Evolutionary conservation across 2,888 invertebrate species (phyloP), one percentile per base, ranked within the genome.

Genomic region (Chaetogeoica ovagalla): DNA sequence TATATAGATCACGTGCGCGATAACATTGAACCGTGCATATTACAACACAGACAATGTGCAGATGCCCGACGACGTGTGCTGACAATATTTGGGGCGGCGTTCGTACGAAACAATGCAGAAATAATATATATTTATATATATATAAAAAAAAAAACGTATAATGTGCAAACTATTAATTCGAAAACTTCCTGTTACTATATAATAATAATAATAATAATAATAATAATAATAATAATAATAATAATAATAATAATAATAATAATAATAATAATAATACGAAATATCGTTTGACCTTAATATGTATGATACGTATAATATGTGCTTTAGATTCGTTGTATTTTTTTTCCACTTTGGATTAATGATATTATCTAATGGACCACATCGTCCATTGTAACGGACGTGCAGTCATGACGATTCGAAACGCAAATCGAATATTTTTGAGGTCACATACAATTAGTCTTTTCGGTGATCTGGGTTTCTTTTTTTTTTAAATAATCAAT

Each of bases 61-160:
- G 57, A 65, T 65, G 74, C 21, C 74, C 55, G 55, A 17, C n/a
- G 1, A 17, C 19, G 21, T 75, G 74, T 75, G 74, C 63, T 75
- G 65, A 75, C 65, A 75, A 75, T 57, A 57, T 75, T 66, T 19
- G 57, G 74, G 74, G 74, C 74, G 74, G 74, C 66, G 74, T 75
- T 23, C 65, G 43, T 11, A 66, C 74, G 66, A 75, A 66, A 75
- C 74, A 75, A 65, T 75, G 74, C 65, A 7, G 43, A 74, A 65
- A 65, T 39, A 71, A 71, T 30, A 69, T 23, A n/a, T n/a, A n/a
- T n/a, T n/a, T n/a, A 30, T 30, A 30, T n/a, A 30, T 30, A 30
- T 30, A 30, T 2, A 30, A 30, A 30, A 30, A 30, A 30, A 30
- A 69, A 72, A 48, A n/a, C n/a, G 62, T 71, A 62, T 62, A 30